These are phyloP conservation scores for Scleropages formosus DNA, from an alignment of 2,797 vertebrate species.

Conservation along the genomic window DNA sequence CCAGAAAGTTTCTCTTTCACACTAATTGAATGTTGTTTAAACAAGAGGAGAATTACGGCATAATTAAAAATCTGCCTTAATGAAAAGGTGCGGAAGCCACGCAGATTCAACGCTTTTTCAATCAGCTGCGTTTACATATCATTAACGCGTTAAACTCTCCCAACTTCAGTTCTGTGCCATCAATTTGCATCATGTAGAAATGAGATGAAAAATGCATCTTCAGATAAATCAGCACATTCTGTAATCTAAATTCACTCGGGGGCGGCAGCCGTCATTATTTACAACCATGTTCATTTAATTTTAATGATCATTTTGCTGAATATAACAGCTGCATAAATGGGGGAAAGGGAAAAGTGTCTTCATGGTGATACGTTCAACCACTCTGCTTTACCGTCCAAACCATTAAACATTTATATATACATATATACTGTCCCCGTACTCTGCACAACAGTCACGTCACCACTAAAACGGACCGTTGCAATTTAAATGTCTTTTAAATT, in stretches of 20 bases:
- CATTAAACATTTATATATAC: too few relatives aligned
- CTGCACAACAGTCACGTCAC: too few relatives aligned
- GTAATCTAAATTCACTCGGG: too few relatives aligned
- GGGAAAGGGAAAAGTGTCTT: background rate
- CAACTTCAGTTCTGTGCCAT: background rate
- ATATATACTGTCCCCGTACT: too few relatives aligned
- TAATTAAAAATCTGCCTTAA: slow-evolving; percentile 13
- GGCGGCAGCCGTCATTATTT: background rate
- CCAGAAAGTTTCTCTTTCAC: background rate
- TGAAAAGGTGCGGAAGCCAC: background rate
- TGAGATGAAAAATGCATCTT: background rate
- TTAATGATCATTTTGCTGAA: background rate
- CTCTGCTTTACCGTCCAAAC: too few relatives aligned
- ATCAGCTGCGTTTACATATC: slow-evolving; percentile 17
- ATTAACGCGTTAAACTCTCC: background rate
- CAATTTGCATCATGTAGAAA: background rate
- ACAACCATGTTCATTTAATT: slow-evolving; percentile 6
- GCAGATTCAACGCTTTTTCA: background rate
- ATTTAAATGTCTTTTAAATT: too few relatives aligned
- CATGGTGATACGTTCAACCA: background rate
- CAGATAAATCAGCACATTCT: too few relatives aligned
- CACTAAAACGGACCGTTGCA: too few relatives aligned
- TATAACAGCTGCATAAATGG: background rate
- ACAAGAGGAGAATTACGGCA: background rate
- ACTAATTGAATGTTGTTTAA: slow-evolving; percentile 12